Base-by-base conservation (phyloP, 2,797 vertebrate genomes). In the Myripristis jacobus region DNA sequence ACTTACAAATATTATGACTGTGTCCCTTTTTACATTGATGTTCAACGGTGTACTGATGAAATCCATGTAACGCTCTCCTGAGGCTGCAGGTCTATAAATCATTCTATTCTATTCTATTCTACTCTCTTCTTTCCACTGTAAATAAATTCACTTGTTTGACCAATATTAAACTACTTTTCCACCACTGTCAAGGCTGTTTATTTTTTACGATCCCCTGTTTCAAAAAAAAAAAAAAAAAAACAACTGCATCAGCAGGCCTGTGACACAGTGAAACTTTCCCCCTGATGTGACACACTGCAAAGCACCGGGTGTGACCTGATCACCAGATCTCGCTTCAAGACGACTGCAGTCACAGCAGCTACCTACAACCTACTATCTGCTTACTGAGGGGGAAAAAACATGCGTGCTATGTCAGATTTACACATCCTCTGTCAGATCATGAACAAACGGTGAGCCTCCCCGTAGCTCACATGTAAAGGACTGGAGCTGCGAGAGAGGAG, bases 401-500 rank as follows among this genome's bases (percentile, higher is more conserved):
- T n/a, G 70, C 80, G 54, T 81, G 81, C 79, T 57, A 58, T 90
- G 83, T 83, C 82, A 91, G 81, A 82, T 89, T 81, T 89, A 80
- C 75, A 91, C 88, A 78, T 89, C 78, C 83, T 89, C 71, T 81
- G 67, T 82, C 85, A 84, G 76, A 77, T 84, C 71, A 87, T 72
- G 58, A 81, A 43, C 12, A 48, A 54, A 70, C 50, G 83, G 44
- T 70, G 41, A 65, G 58, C 57, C 63, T 80, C 27, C 62, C 27
- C 66, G 46, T 69, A 72, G 50, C 56, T 77, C 27, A 22, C 27
- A 38, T 29, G 16, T 59, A 46, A 70, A 73, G 44, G 19, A 77
- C 41, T 51, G 6, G 16, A 85, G 65, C 70, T 38, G 59, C 16
- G 48, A 55, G 27, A 71, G 44, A 71, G n/a, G 69, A 58, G 53